A percentile compares a stretch with the other conserved stretches of the same genome.
These are phyloP conservation scores for Pseudochirops cupreus DNA, from an alignment of 2,797 vertebrate genomes.

Conservation along the genomic window DNA sequence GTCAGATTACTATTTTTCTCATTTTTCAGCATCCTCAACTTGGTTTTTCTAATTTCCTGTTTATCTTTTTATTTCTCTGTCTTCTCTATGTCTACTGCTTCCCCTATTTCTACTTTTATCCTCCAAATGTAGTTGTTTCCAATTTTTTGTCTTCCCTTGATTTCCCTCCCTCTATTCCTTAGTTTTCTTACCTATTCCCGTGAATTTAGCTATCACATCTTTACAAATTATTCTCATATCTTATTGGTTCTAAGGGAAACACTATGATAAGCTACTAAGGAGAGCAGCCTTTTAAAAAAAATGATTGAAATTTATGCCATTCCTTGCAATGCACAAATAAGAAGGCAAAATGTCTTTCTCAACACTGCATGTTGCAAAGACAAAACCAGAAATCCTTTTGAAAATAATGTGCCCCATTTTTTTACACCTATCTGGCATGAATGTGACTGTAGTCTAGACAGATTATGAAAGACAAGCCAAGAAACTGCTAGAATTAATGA, in stretches of 20 bases:
- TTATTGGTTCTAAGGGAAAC: not conserved
- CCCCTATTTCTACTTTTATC: not conserved
- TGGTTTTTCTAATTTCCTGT: not conserved
- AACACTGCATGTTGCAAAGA: not conserved
- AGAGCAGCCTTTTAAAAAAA: not conserved
- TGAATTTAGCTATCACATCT: not conserved
- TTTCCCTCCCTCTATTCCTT: not conserved
- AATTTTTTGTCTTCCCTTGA: not conserved
- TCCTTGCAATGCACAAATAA: not conserved
- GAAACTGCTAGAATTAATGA: not conserved
- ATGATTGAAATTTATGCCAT: not conserved
- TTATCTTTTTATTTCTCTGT: not conserved
- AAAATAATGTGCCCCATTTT: not conserved
- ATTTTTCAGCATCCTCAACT: not conserved
- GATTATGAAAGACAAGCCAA: not conserved
- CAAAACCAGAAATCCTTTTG: not conserved
- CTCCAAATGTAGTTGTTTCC: not conserved
- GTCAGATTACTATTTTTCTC: not conserved
- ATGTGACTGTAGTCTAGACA: not conserved
- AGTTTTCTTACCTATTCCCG: not conserved
- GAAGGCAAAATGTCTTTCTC: not conserved
- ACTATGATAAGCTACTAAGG: not conserved
- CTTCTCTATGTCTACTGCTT: not conserved
- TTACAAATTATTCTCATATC: not conserved
- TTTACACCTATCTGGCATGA: not conserved